Evolutionary conservation across 1,140 invertebrate species (phyloP), one percentile per base, ranked within the genome.

Genomic region (Leptopilina boulardi): DNA sequence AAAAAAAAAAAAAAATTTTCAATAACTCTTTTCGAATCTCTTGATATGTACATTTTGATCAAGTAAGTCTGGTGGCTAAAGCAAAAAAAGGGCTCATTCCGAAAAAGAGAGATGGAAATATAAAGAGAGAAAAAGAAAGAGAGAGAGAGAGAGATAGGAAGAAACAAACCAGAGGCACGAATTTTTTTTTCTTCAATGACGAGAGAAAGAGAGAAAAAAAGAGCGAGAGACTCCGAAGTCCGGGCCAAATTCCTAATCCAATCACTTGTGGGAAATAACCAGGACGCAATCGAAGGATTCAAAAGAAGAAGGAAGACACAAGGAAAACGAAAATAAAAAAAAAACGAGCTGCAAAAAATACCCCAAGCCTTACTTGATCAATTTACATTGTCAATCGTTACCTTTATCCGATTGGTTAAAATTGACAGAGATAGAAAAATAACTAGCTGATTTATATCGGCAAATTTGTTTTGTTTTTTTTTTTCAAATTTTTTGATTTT

Each of bases 331-430:
- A 5, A 6, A 10, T 0, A 59, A 59, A 21, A 30, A 1, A 30
- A n/a, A 30, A 66, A 8, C 59, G 59, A 66, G 23, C 59, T 34
- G 23, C 73, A 83, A 38, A 30, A 30, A 3, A 30, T 3, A 8
- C 5, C 34, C 89, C 88, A 88, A 87, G 90, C 87, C 90, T 91
- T 91, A 91, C 90, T 91, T 91, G 90, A 91, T 91, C 90, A 91
- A 91, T 89, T 87, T 88, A 91, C 89, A 91, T 91, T 89, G 73
- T 84, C 76, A 80, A 86, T 88, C 87, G 86, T 88, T 86, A 81
- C 73, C 73, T 86, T 87, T 87, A n/a, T 80, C 78, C 38, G 73
- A 81, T n/a, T 82, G 81, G 75, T 38, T 74, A 38, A 74, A 75
- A 44, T 75, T 56, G 15, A 74, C 74, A 54, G 75, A 85, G 83